These are phyloP conservation scores for Gerris lacustris DNA, from an alignment of 2,888 invertebrate species.

Conservation along the genomic window DNA sequence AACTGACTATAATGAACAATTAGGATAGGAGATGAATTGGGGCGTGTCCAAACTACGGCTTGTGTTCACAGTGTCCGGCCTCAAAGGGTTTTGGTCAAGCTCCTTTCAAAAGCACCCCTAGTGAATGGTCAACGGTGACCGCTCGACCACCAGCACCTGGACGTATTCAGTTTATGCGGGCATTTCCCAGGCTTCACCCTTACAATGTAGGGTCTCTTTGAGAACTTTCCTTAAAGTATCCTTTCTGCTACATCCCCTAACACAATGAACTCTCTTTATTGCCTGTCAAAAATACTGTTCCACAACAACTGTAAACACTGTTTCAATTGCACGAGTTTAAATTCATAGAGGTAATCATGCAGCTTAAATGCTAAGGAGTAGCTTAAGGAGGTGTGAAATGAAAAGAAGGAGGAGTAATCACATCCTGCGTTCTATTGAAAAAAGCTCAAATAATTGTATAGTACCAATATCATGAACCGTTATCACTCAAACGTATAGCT, in stretches of 20 bases:
- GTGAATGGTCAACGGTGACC: neutral
- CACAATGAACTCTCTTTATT: neutral
- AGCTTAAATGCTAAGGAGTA: too few species aligned
- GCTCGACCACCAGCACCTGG: neutral
- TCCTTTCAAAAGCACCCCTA: neutral
- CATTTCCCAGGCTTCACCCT: constrained; percentile 5
- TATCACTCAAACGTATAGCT: too few species aligned
- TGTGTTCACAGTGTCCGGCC: neutral
- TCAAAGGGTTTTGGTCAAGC: constrained; percentile 1
- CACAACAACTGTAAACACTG: neutral
- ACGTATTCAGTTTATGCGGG: neutral
- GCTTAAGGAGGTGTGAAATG: too few species aligned
- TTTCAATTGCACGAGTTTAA: neutral
- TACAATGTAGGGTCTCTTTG: neutral
- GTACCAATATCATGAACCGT: too few species aligned
- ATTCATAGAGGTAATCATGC: too few species aligned
- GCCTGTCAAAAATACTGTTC: neutral
- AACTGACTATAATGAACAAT: constrained; percentile 1
- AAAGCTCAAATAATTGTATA: too few species aligned
- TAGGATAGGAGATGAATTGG: neutral
- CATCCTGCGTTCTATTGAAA: too few species aligned
- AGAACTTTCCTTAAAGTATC: neutral
- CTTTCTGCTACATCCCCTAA: neutral
- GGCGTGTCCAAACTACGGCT: neutral
- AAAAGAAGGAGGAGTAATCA: too few species aligned